Percentiles rank a stretch among this genome's conserved stretches.
Conservation (phyloP, 2,113 vertebrate species). For the Prietella phreatophila region DNA sequence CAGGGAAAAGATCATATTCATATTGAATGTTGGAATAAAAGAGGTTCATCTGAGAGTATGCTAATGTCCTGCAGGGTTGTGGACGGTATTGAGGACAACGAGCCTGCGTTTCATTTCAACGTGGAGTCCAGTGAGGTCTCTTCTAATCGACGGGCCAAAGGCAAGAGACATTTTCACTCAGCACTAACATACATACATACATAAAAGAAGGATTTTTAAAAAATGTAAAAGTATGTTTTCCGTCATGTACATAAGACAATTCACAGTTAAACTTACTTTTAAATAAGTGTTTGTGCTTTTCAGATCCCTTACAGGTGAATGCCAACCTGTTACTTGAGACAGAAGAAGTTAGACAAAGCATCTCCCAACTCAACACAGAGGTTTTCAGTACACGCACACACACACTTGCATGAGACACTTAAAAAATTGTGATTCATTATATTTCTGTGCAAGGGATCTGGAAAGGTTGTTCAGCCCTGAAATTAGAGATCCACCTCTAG, state of each 20-base stretch:
- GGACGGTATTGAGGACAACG: conserved; percentile 89
- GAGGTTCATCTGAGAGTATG: not conserved
- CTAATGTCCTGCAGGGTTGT: conserved; percentile 76
- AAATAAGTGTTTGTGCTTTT: not conserved
- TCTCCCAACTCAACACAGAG: conserved; percentile 86
- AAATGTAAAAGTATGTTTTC: too few species aligned
- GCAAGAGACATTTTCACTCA: conserved; percentile 46
- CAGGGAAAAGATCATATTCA: not conserved
- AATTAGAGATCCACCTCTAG: not conserved
- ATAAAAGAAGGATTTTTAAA: too few species aligned
- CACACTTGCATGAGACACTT: not conserved
- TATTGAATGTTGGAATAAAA: not conserved
- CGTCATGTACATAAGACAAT: not conserved
- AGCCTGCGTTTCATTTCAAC: conserved; percentile 79
- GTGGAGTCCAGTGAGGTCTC: conserved; percentile 57
- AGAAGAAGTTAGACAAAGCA: conserved; percentile 82
- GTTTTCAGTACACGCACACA: conserved; percentile 57
- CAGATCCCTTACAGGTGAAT: conserved; percentile 65
- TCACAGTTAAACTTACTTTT: not conserved
- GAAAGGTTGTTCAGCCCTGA: not conserved
- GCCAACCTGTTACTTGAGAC: conserved; percentile 74
- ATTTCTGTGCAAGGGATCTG: not conserved
- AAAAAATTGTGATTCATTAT: not conserved
- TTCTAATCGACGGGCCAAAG: conserved; percentile 56
- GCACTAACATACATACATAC: too few species aligned